These are phyloP conservation scores for Acanthopleura granulata DNA, from an alignment of 2,888 invertebrate species.

Conservation along the genomic window DNA sequence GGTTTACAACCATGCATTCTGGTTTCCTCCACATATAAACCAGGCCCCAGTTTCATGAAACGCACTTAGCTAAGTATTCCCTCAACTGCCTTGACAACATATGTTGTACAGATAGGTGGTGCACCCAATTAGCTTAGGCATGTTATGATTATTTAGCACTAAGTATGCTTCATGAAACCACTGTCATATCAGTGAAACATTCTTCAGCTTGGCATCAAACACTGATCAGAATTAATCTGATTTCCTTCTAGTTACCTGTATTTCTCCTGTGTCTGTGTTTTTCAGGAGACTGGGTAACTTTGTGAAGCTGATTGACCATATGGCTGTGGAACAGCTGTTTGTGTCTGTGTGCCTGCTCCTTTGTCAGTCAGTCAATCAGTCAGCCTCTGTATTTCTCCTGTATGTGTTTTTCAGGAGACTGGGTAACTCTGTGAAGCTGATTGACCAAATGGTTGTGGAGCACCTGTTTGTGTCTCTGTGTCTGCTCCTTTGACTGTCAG, in stretches of 20 bases:
- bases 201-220: too few relatives aligned
- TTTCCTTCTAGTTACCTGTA: background rate
- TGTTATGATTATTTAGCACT: too few relatives aligned
- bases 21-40: too few relatives aligned
- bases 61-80: too few relatives aligned
- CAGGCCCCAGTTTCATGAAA: too few relatives aligned
- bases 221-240: too few relatives aligned
- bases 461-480: conserved; percentile 35
- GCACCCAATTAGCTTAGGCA: too few relatives aligned
- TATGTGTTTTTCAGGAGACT: conserved; percentile 47
- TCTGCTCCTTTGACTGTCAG: background rate
- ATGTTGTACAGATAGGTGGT: too few relatives aligned
- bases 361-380: background rate
- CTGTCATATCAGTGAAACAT: too few relatives aligned
- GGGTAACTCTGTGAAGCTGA: conserved; percentile 65
- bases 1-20: too few relatives aligned
- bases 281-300: conserved; percentile 64
- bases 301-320: conserved; percentile 65
- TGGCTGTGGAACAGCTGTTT: conserved; percentile 65
- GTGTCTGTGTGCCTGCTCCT: background rate
- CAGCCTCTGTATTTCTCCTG: background rate
- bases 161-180: too few relatives aligned
- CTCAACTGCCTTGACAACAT: too few relatives aligned
- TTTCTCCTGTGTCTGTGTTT: conserved; percentile 11
- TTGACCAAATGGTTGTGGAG: conserved; percentile 65